Percentiles rank a stretch among this genome's conserved stretches.
Evolutionary conservation across 1,140 invertebrate genomes (phyloP).

Genomic region (Caenorhabditis tropicalis): DNA sequence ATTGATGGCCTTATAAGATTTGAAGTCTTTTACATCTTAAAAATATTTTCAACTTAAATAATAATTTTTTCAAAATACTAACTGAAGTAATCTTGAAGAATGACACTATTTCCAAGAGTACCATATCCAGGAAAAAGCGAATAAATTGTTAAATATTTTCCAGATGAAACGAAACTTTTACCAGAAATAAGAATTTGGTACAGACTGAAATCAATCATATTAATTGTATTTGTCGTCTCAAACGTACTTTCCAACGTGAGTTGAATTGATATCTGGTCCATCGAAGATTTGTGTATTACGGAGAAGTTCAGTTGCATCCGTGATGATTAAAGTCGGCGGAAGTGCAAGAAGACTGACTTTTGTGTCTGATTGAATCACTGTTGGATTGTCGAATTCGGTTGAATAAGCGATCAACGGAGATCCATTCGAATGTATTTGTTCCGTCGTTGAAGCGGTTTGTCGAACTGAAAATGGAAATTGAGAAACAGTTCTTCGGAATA

Average conservation of each 20-base stretch:
- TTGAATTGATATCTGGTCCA: background rate
- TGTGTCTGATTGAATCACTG: background rate
- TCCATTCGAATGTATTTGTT: background rate
- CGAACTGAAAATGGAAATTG: background rate
- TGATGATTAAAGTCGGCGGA: background rate
- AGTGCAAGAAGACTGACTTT: background rate
- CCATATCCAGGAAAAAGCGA: background rate
- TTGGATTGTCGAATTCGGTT: background rate
- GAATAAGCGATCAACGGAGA: background rate
- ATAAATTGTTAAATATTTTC: background rate
- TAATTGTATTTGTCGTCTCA: background rate
- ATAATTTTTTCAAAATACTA: background rate
- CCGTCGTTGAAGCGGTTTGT: background rate
- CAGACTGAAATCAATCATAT: background rate
- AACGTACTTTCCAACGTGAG: background rate
- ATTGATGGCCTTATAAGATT: background rate
- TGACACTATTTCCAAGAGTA: background rate
- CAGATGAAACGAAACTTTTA: background rate
- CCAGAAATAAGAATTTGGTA: background rate
- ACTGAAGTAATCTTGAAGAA: constrained; percentile 20
- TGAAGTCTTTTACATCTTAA: constrained; percentile 6
- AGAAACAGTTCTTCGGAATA: no score
- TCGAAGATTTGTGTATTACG: background rate
- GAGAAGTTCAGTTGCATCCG: background rate
- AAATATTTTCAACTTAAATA: background rate